Base-by-base conservation (phyloP, 2,797 vertebrate species). In the Cygnus olor region DNA sequence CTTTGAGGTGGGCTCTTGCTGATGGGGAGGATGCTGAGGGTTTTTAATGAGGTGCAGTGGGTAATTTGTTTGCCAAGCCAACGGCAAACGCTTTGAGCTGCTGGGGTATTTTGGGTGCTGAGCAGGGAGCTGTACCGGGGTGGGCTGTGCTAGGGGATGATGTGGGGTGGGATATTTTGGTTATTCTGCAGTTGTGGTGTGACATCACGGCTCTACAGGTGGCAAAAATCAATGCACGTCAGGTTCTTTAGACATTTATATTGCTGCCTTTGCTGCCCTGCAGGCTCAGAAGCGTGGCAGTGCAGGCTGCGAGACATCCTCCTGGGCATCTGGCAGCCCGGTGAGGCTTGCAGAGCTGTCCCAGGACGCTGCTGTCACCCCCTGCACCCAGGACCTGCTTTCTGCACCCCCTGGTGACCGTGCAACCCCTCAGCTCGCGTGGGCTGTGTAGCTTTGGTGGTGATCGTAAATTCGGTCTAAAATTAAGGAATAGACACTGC, bases 121-220 rank as follows among this genome's bases (percentile, higher is more conserved):
- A 57, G 77, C 25, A 82, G 30, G n/a, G 68, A 57, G 69, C 16
- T 15, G 80, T 34, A 32, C 6, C 1, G 1, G 49, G 56, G 44
- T 58, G 45, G 72, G 68, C 36, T 78, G 89, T 14, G 69, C 22
- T 15, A n/a, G 78, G 14, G 76, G 27, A 53, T 9, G 54, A 30
- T 49, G 81, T 42, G 70, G 70, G 61, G 24, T 54, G 22, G 65
- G 63, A 4, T 78, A 2, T 71, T 71, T 36, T 56, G 42, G 72
- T n/a, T 74, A 5, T 56, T 76, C 45, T 83, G 88, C 51, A 24
- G 64, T 60, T 54, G 6, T 0, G 5, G 51, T 27, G 58, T 60
- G 87, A 87, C 80, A 49, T 81, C 36, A 15, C 51, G 85, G 84
- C 93, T 88, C 89, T 89, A 88, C 81, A 91, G 58, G 95, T 94